A percentile compares a stretch with the other conserved stretches of the same genome.
Conservation (phyloP, 2,888 invertebrate species). For the Drosophila cracens region DNA sequence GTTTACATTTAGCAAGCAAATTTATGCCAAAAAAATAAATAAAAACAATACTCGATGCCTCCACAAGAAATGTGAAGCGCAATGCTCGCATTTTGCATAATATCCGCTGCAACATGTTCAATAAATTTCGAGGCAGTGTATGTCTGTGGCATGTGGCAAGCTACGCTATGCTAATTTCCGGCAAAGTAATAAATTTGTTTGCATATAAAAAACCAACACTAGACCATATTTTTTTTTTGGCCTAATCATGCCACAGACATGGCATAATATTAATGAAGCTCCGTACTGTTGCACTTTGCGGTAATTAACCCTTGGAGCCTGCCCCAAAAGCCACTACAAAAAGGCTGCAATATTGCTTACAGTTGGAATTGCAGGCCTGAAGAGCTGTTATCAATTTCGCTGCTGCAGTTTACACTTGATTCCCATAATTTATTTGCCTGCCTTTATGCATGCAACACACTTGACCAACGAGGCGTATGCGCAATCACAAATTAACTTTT, state of each 20-base stretch:
- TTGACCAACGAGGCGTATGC: conserved; percentile 48
- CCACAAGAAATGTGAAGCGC: conserved; percentile 41
- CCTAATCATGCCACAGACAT: conserved; percentile 27
- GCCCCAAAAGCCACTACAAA: neutral
- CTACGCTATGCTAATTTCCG: conserved; percentile 67
- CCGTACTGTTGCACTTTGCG: conserved; percentile 20
- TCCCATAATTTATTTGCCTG: conserved; percentile 31
- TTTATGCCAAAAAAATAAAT: conserved; percentile 45
- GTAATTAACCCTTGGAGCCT: conserved; percentile 36
- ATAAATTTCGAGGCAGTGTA: conserved; percentile 16
- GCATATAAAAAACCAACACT: conserved; percentile 3
- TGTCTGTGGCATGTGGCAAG: conserved; percentile 4
- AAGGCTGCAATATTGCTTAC: conserved; percentile 9
- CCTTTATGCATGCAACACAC: conserved; percentile 21
- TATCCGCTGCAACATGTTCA: conserved; percentile 61
- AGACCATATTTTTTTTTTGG: neutral
- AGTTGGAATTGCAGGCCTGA: conserved; percentile 2
- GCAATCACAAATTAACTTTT: conserved; percentile 49
- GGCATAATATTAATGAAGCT: conserved; percentile 46
- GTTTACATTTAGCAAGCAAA: conserved; percentile 41
- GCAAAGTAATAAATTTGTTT: conserved; percentile 41
- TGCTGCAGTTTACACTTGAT: conserved; percentile 41
- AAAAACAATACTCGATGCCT: conserved; percentile 20
- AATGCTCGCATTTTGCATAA: conserved; percentile 57
- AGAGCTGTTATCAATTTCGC: conserved; percentile 11